Evolutionary conservation across 1,140 invertebrate species (phyloP).

Genomic region (Panulirus ornatus): DNA sequence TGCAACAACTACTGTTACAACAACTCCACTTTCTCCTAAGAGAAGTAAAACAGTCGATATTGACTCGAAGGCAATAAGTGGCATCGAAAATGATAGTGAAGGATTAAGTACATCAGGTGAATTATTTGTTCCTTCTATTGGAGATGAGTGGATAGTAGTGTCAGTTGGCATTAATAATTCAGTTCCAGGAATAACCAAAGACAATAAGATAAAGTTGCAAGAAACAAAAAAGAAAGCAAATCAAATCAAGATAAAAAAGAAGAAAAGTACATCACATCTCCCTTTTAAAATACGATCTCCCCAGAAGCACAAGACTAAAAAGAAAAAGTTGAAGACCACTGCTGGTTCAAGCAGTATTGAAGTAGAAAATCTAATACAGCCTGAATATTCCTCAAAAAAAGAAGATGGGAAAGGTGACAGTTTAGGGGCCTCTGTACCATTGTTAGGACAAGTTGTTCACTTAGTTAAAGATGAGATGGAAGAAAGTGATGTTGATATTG

Average conservation of each 20-base stretch:
- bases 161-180: neutral
- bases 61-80: neutral
- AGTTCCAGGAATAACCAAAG: neutral
- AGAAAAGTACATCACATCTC: slow-evolving; percentile 15
- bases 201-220: neutral
- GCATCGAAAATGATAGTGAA: slow-evolving; percentile 6
- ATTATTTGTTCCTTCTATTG: slow-evolving; percentile 45
- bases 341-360: neutral
- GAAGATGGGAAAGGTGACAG: neutral
- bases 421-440: neutral
- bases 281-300: slow-evolving; percentile 50
- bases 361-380: neutral
- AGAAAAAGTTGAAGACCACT: slow-evolving; percentile 50
- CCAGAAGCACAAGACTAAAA: slow-evolving; percentile 45
- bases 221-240: slow-evolving; percentile 7
- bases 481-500: slow-evolving; percentile 73
- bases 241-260: slow-evolving; percentile 19
- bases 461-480: slow-evolving; percentile 60
- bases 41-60: neutral
- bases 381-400: neutral
- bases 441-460: slow-evolving; percentile 54
- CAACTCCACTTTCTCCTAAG: slow-evolving; percentile 51
- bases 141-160: slow-evolving; percentile 56
- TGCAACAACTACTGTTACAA: slow-evolving; percentile 52
- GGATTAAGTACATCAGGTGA: slow-evolving; percentile 15